A percentile compares a stretch with the other conserved stretches of the same genome.
phyloP scores from a whole-genome alignment of 2,797 vertebrate species.

The Oreonectes daqikongensis region DNA sequence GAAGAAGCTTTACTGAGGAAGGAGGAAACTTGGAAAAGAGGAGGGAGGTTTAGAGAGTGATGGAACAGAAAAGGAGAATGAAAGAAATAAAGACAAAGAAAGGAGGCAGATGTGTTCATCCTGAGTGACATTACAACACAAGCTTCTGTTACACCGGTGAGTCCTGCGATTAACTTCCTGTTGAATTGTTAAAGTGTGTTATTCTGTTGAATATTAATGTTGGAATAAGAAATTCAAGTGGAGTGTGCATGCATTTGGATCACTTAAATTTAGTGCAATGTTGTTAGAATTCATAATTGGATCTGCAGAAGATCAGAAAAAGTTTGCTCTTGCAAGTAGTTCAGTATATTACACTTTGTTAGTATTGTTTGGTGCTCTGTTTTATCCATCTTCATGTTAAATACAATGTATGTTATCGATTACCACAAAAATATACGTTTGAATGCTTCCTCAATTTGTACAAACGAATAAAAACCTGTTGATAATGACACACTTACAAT shows the following conservation, averaged over 20 bases:
- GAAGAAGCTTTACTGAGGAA: slow-evolving; percentile 36
- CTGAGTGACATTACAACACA: slow-evolving; percentile 29
- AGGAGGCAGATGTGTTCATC: slow-evolving; percentile 49
- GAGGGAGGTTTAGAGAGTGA: slow-evolving; percentile 42
- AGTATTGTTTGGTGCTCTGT: not conserved
- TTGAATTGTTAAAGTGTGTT: not conserved
- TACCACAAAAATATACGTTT: not conserved
- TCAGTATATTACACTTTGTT: slow-evolving; percentile 9
- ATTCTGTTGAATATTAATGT: slow-evolving; percentile 14
- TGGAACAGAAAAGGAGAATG: slow-evolving; percentile 28
- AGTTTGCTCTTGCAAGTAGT: not conserved
- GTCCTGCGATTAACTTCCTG: slow-evolving; percentile 17
- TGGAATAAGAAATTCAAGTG: slow-evolving; percentile 1
- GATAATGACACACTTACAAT: not conserved
- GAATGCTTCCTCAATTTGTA: not conserved
- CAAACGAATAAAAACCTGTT: not conserved
- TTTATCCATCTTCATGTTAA: not conserved
- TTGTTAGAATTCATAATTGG: not conserved
- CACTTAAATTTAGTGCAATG: no score
- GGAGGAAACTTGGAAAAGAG: slow-evolving; percentile 46
- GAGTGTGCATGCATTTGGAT: not conserved
- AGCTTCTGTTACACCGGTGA: slow-evolving; percentile 30
- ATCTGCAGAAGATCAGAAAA: not conserved
- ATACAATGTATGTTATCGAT: not conserved
- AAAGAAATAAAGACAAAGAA: slow-evolving; percentile 61